Base-by-base conservation (phyloP, 2,888 invertebrate species). In the Drosophila bunnanda region DNA sequence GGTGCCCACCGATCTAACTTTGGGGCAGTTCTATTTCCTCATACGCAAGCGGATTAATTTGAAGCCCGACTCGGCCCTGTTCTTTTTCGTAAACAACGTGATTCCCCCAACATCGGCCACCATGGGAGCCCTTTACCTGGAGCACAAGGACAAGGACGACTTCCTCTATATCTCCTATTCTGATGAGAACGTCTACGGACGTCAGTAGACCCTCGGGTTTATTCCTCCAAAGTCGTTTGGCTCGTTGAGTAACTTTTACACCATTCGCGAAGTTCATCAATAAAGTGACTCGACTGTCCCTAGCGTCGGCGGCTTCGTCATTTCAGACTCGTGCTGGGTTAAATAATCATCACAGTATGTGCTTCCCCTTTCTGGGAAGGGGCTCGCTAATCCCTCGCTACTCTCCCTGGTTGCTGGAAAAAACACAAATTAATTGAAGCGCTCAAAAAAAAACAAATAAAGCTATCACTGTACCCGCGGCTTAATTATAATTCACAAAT, bases 91-190 rank as follows among this genome's bases (percentile, higher is more conserved):
- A 66, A 98, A 99, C 94, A 98, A 98, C 93, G 97, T 96, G 77
- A 98, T 99, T 93, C 98, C 98, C 71, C 98, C 98, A 58, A 98
- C 98, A 78, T 97, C 97, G 88, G 97, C 98, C 59, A 98, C 98
- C 30, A 98, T 99, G 98, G 98, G 98, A 66, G 95, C 97, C 46
- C 94, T 98, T 12, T 98, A 98, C 91, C 97, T 98, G 96, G 99
- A 99, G 93, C 98, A 99, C 91, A 98, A 98, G 89, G 99, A 99
- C 92, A 99, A 99, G 93, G 99, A 99, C 92, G 98, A 97, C 93
- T 99, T 99, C 94, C 95, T 99, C 80, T 99, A 99, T 93, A 98
- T 99, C 93, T 99, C 99, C 80, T 99, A 99, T 94, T 98, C 98
- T 86, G 99, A 99, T 93, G 99, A 99, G 93, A 99, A 98, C 93